Evolutionary conservation across 2,113 vertebrate species (phyloP), one percentile per base, ranked within the genome.

Genomic region (Ovis aries): DNA sequence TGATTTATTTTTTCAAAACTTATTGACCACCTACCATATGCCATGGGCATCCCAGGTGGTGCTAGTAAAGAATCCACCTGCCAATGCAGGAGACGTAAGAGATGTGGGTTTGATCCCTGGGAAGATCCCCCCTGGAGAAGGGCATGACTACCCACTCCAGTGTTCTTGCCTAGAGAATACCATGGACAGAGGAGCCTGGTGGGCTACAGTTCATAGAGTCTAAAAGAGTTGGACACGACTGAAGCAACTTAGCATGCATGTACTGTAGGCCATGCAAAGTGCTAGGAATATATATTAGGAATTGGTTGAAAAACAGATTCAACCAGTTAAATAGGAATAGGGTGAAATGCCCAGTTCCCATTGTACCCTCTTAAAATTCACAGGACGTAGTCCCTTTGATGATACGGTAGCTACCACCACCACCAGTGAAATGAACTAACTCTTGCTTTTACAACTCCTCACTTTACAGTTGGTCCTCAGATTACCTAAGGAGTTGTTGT

Each of bases 321-420:
- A 89, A 29, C 83, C 67, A 83, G 8, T 91, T 78, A 93, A 97
- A 45, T 53, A 89, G 52, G 27, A 96, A 36, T 52, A 96, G 36
- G 80, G 19, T 50, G 2, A 25, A 45, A 82, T 86, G 33, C 48
- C 10, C 29, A 57, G 7, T 97, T 81, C 27, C 48, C 8, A 53
- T 48, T 90, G 7, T 90, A 50, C 4, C 50, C 0, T 81, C 36
- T 89, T 67, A 19, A 36, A 43, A 52, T 94, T 94, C 78, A 62
- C 0, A 52, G 29, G 27, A 17, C 29, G 5, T 89, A 53, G 45
- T 90, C 19, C 27, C 81, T 80, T 48, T 83, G 16, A 74, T 62
- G 67, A 13, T 45, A 71, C 0, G 3, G 16, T 84, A 80, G 21
- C 60, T 40, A 27, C 52, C 67, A 93, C 43, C 29, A 45, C 74